A percentile compares a stretch with the other conserved stretches of the same genome.
Evolutionary conservation across 2,888 invertebrate species (phyloP).

Genomic region (Heliconius ethilla): DNA sequence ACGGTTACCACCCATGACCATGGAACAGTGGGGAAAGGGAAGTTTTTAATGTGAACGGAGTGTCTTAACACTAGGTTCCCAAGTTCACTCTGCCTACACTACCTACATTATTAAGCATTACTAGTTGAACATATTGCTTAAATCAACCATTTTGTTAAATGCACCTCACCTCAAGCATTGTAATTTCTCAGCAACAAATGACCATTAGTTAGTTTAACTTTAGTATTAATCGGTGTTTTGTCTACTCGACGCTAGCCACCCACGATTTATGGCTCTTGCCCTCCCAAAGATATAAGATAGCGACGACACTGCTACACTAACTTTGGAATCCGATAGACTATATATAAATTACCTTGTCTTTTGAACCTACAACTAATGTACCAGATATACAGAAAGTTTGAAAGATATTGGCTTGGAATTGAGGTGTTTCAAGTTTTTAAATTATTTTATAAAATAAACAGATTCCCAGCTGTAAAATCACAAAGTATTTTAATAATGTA

Average conservation of each 20-base stretch:
- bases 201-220: constrained; percentile 69
- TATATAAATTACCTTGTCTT: background rate
- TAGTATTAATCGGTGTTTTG: constrained; percentile 77
- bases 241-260: constrained; percentile 57
- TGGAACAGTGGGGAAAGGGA: too few relatives aligned
- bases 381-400: background rate
- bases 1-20: too few relatives aligned
- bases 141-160: constrained; percentile 8
- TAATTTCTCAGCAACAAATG: constrained; percentile 66
- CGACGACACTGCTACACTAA: background rate
- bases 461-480: background rate
- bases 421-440: background rate
- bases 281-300: constrained; percentile 11
- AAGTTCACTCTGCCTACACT: too few relatives aligned
- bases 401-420: background rate
- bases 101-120: background rate
- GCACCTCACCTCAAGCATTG: constrained; percentile 43
- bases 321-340: constrained; percentile 7
- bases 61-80: too few relatives aligned
- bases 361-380: background rate
- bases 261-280: constrained; percentile 52
- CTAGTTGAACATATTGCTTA: too few relatives aligned
- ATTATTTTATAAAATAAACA: too few relatives aligned
- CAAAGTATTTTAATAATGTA: constrained; percentile 12
- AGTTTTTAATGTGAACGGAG: too few relatives aligned